Evolutionary conservation across 2,888 invertebrate genomes (phyloP).

Genomic region (Hermaeophaga mercurialis): DNA sequence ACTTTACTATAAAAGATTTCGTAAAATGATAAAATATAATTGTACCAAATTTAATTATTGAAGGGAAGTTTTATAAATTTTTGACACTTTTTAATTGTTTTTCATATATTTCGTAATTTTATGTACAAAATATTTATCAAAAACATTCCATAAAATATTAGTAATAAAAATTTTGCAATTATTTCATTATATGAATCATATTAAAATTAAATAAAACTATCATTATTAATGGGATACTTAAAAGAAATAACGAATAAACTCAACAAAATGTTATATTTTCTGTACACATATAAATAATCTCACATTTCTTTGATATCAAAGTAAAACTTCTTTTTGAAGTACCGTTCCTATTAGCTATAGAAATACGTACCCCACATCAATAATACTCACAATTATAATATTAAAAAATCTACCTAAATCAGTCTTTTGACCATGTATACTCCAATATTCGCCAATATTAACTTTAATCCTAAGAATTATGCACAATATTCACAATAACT

Average conservation of each 20-base stretch:
- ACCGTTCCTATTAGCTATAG: constrained; percentile 16
- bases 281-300: constrained; percentile 19
- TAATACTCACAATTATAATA: constrained; percentile 36
- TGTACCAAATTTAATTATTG: too few species aligned
- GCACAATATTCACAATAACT: constrained; percentile 45
- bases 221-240: too few species aligned
- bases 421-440: constrained; percentile 56
- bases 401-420: constrained; percentile 45
- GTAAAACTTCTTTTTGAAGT: constrained; percentile 6
- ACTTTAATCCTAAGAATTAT: constrained; percentile 40
- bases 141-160: too few species aligned
- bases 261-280: constrained; percentile 22
- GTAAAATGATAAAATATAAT: too few species aligned
- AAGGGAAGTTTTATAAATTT: too few species aligned
- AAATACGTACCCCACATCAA: constrained; percentile 35
- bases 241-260: not conserved
- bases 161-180: too few species aligned
- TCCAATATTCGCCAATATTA: constrained; percentile 42
- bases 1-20: too few species aligned
- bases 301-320: constrained; percentile 14
- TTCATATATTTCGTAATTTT: too few species aligned
- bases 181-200: too few species aligned
- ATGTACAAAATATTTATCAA: too few species aligned
- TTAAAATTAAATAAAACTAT: too few species aligned
- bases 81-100: too few species aligned